Evolutionary conservation across 2,888 invertebrate species (phyloP).

Genomic region (Diadegma fenestrale): DNA sequence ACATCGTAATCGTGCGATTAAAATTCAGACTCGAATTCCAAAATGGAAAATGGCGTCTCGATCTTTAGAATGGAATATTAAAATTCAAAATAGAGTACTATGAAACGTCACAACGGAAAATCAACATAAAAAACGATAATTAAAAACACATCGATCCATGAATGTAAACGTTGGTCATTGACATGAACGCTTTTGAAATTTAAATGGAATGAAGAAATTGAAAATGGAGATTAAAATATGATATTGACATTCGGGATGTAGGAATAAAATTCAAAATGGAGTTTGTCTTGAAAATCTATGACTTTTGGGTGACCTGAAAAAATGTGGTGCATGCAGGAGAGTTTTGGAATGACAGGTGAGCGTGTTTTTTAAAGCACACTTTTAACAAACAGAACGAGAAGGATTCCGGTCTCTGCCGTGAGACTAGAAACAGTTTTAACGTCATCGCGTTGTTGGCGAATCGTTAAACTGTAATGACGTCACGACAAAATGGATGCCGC

Average conservation of each 20-base stretch:
- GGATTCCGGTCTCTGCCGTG: background rate
- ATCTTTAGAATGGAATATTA: background rate
- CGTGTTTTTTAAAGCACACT: background rate
- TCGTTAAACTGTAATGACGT: constrained; percentile 53
- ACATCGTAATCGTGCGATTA: background rate
- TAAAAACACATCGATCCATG: no score
- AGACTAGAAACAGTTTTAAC: background rate
- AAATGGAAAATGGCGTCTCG: background rate
- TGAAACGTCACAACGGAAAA: background rate
- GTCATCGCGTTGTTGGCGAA: background rate
- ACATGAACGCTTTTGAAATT: background rate
- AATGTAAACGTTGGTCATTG: background rate
- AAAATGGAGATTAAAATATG: background rate
- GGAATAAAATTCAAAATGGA: background rate
- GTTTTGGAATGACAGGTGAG: background rate
- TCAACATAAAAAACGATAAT: background rate
- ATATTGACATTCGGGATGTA: no score
- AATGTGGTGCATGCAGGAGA: background rate
- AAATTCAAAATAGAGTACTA: background rate
- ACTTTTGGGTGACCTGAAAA: background rate
- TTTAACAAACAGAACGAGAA: background rate
- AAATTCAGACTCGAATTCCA: background rate
- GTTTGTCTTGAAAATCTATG: background rate
- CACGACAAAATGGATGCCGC: constrained; percentile 47
- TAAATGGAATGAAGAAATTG: background rate